Base-by-base conservation (phyloP, 2,888 invertebrate genomes). In the Tupiocoris notatus region DNA sequence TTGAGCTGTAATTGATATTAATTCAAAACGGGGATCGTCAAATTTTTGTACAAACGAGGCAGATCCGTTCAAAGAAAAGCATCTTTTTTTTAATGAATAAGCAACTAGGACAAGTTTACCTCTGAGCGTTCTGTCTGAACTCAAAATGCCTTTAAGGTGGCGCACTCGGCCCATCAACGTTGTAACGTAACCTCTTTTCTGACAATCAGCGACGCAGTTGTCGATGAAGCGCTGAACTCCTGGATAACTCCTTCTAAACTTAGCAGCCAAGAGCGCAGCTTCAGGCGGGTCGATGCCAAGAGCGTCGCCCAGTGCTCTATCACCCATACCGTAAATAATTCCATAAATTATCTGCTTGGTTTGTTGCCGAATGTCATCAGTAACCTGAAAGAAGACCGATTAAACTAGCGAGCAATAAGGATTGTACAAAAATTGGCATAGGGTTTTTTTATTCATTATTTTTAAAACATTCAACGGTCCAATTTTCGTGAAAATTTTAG, bases 271-370 rank as follows among this genome's bases (percentile, higher is more conserved):
- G 68, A 87, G 86, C 1, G 81, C 81, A 0, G 98, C 97, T 81
- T 95, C 92, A 64, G 89, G 86, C 83, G 93, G 93, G 17, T 75
- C 68, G 21, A 73, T 89, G 75, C 90, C 89, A 54, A 98, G 86
- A 79, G 91, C 89, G 78, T 93, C 92, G 0, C 92, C 89, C 25
- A 99, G 86, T 0, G 93, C 88, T 82, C 89, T 92, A 77, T 89
- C 87, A 1, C 98, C 96, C 91, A 98, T 98, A 6, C 98, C 99
- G 84, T 99, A 99, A 76, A 99, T 91, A 82, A 99, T 95, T 3
- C 96, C 98, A 84, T 98, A 98, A 83, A 96, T 96, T 25, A 98
- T 88, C 85, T 95, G 91, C 84, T 97, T 96, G 2, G 96, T 92
- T 82, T 92, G 91, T 82, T 95, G 93, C 63, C 98, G 87, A 81